phyloP scores from a whole-genome alignment of 2,888 invertebrate species.

The Cerastoderma edule region DNA sequence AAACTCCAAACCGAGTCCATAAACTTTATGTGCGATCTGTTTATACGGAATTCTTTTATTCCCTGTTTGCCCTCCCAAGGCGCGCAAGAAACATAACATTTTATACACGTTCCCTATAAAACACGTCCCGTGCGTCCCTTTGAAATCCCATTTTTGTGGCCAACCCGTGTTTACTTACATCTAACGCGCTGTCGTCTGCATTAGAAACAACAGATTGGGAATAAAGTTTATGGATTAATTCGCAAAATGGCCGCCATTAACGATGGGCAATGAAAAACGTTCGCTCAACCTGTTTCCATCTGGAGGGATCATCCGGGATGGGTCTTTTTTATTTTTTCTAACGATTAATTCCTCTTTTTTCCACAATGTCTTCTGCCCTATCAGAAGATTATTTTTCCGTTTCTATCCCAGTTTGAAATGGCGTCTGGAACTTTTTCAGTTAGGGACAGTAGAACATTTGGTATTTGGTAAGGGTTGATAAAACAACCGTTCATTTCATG shows the following conservation, averaged over 20 bases:
- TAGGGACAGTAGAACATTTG: too few species aligned
- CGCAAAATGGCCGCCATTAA: slow-evolving; percentile 45
- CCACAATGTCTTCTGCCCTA: too few species aligned
- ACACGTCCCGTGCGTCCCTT: slow-evolving; percentile 42
- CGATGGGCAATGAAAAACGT: background rate
- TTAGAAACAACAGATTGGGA: slow-evolving; percentile 48
- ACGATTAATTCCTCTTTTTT: too few species aligned
- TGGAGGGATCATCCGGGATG: too few species aligned
- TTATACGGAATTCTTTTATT: slow-evolving; percentile 59
- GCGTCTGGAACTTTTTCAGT: too few species aligned
- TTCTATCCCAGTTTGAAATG: too few species aligned
- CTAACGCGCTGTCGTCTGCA: slow-evolving; percentile 47
- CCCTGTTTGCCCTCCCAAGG: slow-evolving; percentile 47
- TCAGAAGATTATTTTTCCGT: too few species aligned
- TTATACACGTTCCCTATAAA: slow-evolving; percentile 45
- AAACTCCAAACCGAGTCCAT: slow-evolving; percentile 30
- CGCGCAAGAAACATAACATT: slow-evolving; percentile 52
- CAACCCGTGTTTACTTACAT: slow-evolving; percentile 47
- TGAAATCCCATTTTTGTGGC: slow-evolving; percentile 48
- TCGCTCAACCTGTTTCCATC: slow-evolving; percentile 20
- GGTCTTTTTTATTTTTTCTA: too few species aligned
- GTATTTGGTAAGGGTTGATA: too few species aligned
- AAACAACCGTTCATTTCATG: too few species aligned
- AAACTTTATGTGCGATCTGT: slow-evolving; percentile 43
- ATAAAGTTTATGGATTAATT: slow-evolving; percentile 47